phyloP scores from a whole-genome alignment of 1,140 invertebrate species.

The Drosophila repletoides region DNA sequence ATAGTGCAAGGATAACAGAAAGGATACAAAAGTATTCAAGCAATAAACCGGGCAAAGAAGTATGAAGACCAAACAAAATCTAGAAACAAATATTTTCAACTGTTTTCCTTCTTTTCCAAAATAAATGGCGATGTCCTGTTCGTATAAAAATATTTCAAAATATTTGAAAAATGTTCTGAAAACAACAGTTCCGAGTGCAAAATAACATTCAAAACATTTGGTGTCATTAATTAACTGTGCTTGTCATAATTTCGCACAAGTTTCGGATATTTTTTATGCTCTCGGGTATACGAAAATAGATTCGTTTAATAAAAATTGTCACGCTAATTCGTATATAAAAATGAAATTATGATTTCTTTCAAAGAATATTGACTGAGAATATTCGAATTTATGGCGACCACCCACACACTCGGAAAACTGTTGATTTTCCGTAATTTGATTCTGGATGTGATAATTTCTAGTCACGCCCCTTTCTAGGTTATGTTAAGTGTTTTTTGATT shows the following conservation, averaged over 20 bases:
- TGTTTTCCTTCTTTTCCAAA: neutral
- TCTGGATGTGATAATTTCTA: neutral
- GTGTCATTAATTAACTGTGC: constrained; percentile 66
- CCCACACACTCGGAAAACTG: constrained; percentile 36
- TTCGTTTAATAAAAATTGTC: constrained; percentile 63
- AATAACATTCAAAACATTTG: constrained; percentile 52
- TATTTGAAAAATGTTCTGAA: neutral
- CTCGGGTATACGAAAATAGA: constrained; percentile 60
- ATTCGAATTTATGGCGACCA: constrained; percentile 34
- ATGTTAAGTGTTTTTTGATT: neutral
- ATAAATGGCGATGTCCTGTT: neutral
- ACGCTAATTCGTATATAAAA: constrained; percentile 57
- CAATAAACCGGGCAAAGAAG: constrained; percentile 27
- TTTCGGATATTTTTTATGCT: constrained; percentile 30
- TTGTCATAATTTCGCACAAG: constrained; percentile 38
- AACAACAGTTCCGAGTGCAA: constrained; percentile 45
- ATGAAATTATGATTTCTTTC: constrained; percentile 66
- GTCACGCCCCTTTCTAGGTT: constrained; percentile 18
- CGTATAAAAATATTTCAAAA: constrained; percentile 10
- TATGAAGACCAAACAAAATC: constrained; percentile 14
- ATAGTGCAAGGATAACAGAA: constrained; percentile 27
- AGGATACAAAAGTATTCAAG: constrained; percentile 32
- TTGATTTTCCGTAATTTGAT: neutral
- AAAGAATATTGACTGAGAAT: constrained; percentile 12
- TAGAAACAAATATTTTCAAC: constrained; percentile 8